These are phyloP conservation scores for Lacerta agilis DNA, from an alignment of 2,797 vertebrate species.

Conservation along the genomic window DNA sequence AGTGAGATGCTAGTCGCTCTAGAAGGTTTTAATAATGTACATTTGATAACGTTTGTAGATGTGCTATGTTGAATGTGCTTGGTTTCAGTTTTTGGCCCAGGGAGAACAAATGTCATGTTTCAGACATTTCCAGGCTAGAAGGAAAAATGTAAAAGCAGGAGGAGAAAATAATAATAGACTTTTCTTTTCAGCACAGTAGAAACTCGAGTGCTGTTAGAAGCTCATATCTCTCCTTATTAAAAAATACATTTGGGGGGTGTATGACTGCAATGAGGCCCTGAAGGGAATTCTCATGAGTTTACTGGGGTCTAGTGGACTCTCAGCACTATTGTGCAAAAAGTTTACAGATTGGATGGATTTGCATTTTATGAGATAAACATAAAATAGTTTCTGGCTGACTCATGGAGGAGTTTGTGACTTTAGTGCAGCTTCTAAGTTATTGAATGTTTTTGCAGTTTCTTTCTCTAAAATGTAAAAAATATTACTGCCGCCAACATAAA, in stretches of 20 bases:
- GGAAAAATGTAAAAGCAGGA: neutral
- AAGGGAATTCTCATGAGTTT: neutral
- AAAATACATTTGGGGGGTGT: neutral
- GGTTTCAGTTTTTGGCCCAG: neutral
- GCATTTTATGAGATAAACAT: slow-evolving; percentile 3
- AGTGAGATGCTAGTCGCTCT: neutral
- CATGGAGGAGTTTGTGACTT: neutral
- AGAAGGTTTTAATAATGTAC: neutral
- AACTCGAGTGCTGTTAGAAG: neutral
- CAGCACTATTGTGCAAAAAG: neutral
- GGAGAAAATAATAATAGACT: neutral
- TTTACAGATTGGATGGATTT: neutral
- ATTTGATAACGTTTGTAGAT: neutral
- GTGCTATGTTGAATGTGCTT: neutral
- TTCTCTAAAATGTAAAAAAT: neutral
- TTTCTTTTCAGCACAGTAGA: neutral
- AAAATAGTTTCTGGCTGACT: slow-evolving; percentile 23
- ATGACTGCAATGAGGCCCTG: neutral
- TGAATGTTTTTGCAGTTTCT: slow-evolving; percentile 6
- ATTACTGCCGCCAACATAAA: neutral
- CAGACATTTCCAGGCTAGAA: neutral
- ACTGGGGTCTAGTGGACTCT: neutral
- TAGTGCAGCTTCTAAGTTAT: neutral
- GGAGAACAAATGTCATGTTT: neutral
- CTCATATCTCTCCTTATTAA: neutral